phyloP scores from a whole-genome alignment of 2,797 vertebrate species.

The Cryptoblepharus egeriae region DNA sequence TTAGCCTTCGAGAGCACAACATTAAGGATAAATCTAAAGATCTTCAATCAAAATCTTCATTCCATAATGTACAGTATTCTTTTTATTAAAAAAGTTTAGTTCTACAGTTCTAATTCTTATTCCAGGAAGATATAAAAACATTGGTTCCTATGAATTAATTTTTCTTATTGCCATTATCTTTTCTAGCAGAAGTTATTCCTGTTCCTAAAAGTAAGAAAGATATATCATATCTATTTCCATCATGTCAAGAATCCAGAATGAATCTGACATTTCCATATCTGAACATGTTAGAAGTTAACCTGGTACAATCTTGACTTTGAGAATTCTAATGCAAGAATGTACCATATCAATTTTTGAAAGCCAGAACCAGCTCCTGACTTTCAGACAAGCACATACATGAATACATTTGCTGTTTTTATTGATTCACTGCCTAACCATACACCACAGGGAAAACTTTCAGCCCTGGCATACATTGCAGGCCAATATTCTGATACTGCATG shows the following conservation, averaged over 20 bases:
- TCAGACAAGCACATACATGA: neutral
- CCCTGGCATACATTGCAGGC: neutral
- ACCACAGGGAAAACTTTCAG: neutral
- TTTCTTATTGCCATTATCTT: neutral
- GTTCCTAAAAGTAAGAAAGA: neutral
- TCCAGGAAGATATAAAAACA: neutral
- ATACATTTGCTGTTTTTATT: neutral
- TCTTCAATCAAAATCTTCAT: no score
- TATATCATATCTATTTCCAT: neutral
- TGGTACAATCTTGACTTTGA: neutral
- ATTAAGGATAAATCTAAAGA: no score
- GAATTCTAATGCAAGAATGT: neutral
- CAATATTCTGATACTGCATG: neutral
- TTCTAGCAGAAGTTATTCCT: neutral
- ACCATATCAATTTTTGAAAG: neutral
- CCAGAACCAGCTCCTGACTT: neutral
- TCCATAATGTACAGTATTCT: no score
- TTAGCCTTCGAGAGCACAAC: no score
- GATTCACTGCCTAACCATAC: neutral
- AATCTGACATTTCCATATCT: neutral
- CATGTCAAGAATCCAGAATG: neutral
- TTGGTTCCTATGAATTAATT: neutral
- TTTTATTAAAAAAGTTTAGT: no score
- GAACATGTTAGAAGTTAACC: neutral
- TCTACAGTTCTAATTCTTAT: no score